These are phyloP conservation scores for Dipodomys merriami DNA, from an alignment of 2,113 vertebrate species.

Conservation along the genomic window DNA sequence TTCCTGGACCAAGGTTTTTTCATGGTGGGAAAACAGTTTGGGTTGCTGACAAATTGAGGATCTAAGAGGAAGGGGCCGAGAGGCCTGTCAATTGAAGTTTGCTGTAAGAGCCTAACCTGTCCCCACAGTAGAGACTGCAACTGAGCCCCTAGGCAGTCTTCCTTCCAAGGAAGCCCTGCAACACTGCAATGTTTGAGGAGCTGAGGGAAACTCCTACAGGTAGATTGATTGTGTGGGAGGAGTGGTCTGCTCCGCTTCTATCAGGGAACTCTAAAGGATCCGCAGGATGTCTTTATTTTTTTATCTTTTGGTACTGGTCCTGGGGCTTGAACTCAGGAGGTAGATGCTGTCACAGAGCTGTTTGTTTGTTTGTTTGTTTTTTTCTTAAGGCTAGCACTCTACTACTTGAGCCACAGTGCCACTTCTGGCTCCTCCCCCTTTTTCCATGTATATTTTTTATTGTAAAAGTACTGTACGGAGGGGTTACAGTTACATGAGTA, in stretches of 20 bases:
- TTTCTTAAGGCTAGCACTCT: too few species aligned
- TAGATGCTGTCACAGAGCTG: too few species aligned
- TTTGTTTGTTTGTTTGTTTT: too few species aligned
- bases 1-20: neutral
- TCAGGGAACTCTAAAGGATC: neutral
- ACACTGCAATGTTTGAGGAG: neutral
- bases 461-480: too few species aligned
- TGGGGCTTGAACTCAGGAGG: too few species aligned
- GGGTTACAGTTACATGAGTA: too few species aligned
- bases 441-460: too few species aligned
- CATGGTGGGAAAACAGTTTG: neutral
- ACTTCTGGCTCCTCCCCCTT: too few species aligned
- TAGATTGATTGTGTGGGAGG: conserved; percentile 1
- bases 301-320: too few species aligned
- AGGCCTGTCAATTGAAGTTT: neutral
- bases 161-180: neutral
- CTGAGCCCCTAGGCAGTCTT: neutral
- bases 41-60: neutral
- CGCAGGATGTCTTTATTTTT: neutral
- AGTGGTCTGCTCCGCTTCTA: neutral
- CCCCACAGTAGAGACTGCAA: neutral
- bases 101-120: neutral
- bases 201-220: neutral
- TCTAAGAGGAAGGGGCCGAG: neutral
- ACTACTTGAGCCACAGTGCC: too few species aligned